Base-by-base conservation (phyloP, 2,797 vertebrate genomes). In the Martes flavigula region DNA sequence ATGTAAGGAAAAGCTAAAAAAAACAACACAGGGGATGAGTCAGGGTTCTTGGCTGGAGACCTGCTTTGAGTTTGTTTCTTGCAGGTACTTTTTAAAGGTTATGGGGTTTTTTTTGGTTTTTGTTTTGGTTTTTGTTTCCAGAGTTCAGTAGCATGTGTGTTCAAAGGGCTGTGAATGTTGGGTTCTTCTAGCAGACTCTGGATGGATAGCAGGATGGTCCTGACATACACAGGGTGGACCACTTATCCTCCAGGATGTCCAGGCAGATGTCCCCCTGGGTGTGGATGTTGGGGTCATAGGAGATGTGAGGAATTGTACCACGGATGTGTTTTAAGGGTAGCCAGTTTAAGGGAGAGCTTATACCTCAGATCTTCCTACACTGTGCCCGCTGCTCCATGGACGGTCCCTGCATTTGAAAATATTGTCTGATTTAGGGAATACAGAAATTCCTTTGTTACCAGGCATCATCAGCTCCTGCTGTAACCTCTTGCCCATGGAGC, bases 221-320 rank as follows among this genome's bases (percentile, higher is more conserved):
- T 77, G 73, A 32, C 8, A 77, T 51, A 12, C 99, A 99, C 0
- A 99, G 98, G 0, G 99, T 99, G 0, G 99, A 99, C 99, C 99
- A 99, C 94, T 99, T 99, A 91, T 99, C 99, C 96, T 99, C 30
- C 15, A 10, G 43, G 43, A 48, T 48, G 43, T 99, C 27, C 25
- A 99, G 98, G 93, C 99, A 99, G 98, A 99, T 99, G 96, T 99
- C 99, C 0, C 99, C 99, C n/a, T 99, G 99, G 4, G 99, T 99
- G 88, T 99, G 99, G 27, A 99, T 99, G 8, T 99, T 99, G 78
- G 99, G 99, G 77, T 99, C 99, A 91, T 99, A 99, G 98, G 99
- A 99, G 13, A 96, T 0, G 99, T 99, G 91, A 99, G 90, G 56
- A 99, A 99, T 72, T 99, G 99, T 48, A 99, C 99, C 0, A 99